phyloP scores from a whole-genome alignment of 2,113 vertebrate species.

The Candoia aspera region DNA sequence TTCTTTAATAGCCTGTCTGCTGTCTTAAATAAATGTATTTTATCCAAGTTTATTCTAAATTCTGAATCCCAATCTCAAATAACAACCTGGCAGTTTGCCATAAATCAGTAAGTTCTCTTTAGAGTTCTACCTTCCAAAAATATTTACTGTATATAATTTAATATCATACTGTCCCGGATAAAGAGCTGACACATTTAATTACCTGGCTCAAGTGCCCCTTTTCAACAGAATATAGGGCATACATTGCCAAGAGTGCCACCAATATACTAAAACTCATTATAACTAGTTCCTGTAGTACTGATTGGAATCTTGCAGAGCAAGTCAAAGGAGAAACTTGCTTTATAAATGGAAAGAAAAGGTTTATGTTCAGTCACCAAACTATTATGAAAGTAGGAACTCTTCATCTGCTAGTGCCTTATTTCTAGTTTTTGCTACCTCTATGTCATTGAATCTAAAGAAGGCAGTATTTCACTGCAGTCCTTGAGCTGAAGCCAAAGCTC shows the following conservation, averaged over 20 bases:
- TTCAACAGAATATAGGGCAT: slow-evolving; percentile 55
- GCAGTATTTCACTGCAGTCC: not conserved
- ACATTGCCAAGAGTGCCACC: not conserved
- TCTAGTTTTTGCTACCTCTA: not conserved
- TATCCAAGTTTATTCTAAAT: slow-evolving; percentile 52
- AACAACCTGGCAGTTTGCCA: slow-evolving; percentile 72
- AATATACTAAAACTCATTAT: slow-evolving; percentile 24
- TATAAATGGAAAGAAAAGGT: slow-evolving; percentile 33
- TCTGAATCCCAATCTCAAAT: slow-evolving; percentile 67
- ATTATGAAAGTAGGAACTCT: slow-evolving; percentile 32
- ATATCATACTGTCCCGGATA: slow-evolving; percentile 77
- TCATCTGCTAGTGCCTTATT: slow-evolving; percentile 3
- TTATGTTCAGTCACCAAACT: slow-evolving; percentile 35
- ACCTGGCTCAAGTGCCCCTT: slow-evolving; percentile 69
- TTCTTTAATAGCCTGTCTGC: fast-evolving
- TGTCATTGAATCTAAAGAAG: not conserved
- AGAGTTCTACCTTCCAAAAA: slow-evolving; percentile 78
- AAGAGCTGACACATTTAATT: slow-evolving; percentile 81
- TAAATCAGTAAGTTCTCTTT: slow-evolving; percentile 77
- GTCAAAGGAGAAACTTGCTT: slow-evolving; percentile 29
- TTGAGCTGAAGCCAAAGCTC: not conserved
- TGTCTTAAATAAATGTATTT: fast-evolving
- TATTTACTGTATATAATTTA: slow-evolving; percentile 84
- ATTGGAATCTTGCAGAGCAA: slow-evolving; percentile 39
- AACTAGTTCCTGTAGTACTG: not conserved